Evolutionary conservation across 2,888 invertebrate genomes (phyloP).

Genomic region (Fragum sueziense): DNA sequence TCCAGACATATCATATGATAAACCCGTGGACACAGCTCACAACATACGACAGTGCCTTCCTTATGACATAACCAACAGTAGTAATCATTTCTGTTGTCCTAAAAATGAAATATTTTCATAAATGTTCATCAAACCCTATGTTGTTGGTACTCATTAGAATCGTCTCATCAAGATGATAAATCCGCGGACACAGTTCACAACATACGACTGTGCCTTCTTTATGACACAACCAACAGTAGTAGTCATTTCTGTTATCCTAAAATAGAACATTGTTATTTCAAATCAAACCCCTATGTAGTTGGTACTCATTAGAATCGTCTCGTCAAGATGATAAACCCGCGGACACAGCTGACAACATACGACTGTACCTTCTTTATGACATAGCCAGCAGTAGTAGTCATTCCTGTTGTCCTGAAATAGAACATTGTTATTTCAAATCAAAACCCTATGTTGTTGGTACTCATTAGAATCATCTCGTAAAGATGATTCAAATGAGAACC

Average conservation of each 20-base stretch:
- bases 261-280: no score
- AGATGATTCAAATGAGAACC: no score
- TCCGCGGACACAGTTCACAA: conserved; percentile 93
- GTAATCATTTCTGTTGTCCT: conserved; percentile 85
- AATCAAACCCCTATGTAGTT: no score
- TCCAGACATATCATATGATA: conserved; percentile 90
- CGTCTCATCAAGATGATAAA: no score
- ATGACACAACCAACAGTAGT: conserved; percentile 96
- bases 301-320: no score
- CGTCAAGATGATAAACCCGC: conserved; percentile 93
- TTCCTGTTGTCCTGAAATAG: conserved; percentile 71
- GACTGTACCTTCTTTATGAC: conserved; percentile 87
- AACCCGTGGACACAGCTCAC: conserved; percentile 92
- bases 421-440: no score
- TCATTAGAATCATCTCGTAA: no score
- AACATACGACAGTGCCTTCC: conserved; percentile 84
- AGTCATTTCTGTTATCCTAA: conserved; percentile 84
- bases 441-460: no score
- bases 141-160: no score
- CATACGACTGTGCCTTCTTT: conserved; percentile 84
- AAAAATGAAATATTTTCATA: no score
- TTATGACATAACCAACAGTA: conserved; percentile 97
- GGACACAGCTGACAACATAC: conserved; percentile 91
- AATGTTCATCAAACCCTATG: no score
- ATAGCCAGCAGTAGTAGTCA: conserved; percentile 95